Base-by-base conservation (phyloP, 2,797 vertebrate genomes). In the Squalus acanthias region DNA sequence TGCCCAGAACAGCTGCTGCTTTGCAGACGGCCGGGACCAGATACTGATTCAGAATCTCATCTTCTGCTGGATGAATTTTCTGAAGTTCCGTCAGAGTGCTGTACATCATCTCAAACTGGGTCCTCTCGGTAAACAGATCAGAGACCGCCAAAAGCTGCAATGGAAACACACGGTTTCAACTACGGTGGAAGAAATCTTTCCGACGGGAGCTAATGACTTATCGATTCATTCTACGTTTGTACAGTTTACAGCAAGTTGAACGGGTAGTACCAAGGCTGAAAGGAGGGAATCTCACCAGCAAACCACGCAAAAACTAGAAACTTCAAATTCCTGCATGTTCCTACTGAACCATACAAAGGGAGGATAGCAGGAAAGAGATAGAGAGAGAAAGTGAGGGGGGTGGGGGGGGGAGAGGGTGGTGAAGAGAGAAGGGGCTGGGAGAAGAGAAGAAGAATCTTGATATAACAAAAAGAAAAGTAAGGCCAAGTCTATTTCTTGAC, bases 51-150 rank as follows among this genome's bases (percentile, higher is more conserved):
- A 99, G 98, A 97, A 99, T 99, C 97, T 99, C 99, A 53, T 99
- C 99, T 96, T 99, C 99, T 0, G 98, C 97, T 0, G 99, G 99
- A 97, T 99, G 99, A 67, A 98, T 98, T 97, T 99, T 99, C 96
- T 99, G 98, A 72, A 99, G 97, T 96, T 99, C 99, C 82, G 98
- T 98, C 97, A 99, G 96, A 0, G 99, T 99, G 95, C 98, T 97
- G 96, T 99, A 99, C 99, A 99, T 99, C 99, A 98, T 99, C 97
- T 99, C 99, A 97, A 99, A 99, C 97, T 99, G 99, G 97, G 98
- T 99, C 97, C 99, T 98, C 97, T 99, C 99, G 0, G 99, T 99
- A 98, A 99, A 99, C 96, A 99, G 97, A 98, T 99, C 99, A 0
- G 99, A 99, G 96, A 99, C 99, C 26, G 99, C 99, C 96, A 99